Conservation (phyloP, 1,140 invertebrate genomes). For the Cyclina sinensis region DNA sequence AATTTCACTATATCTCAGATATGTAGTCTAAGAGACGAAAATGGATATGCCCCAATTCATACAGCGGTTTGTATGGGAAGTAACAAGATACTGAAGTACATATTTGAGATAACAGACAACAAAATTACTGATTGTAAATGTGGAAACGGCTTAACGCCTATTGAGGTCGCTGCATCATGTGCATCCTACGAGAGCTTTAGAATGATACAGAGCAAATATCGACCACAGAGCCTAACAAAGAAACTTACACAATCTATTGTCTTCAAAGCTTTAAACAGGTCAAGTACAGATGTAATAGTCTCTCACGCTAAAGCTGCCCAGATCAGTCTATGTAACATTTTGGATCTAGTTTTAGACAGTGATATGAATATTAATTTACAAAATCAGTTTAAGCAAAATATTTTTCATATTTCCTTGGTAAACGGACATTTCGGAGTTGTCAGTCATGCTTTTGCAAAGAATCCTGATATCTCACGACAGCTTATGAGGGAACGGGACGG, state of each 20-base stretch:
- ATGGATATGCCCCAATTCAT: neutral
- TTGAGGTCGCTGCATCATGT: neutral
- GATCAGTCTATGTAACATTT: neutral
- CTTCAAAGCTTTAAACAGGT: neutral
- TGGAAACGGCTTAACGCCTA: neutral
- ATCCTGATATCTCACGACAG: neutral
- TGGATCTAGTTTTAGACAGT: neutral
- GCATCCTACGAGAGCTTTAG: neutral
- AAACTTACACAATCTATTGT: neutral
- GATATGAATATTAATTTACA: neutral
- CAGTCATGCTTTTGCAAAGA: neutral
- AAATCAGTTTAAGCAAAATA: neutral
- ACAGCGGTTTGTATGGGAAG: neutral
- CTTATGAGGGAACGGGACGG: neutral
- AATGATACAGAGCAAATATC: neutral
- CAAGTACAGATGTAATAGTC: neutral
- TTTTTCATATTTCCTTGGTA: neutral
- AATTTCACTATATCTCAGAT: neutral
- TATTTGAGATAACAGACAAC: neutral
- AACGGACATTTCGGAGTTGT: neutral
- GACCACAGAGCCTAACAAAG: neutral
- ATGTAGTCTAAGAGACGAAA: neutral
- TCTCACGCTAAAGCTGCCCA: neutral
- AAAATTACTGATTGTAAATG: neutral
- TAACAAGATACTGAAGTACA: neutral